Percentiles rank a stretch among this genome's conserved stretches.
phyloP scores from a whole-genome alignment of 2,888 invertebrate species.

The Cosmopolites sordidus region DNA sequence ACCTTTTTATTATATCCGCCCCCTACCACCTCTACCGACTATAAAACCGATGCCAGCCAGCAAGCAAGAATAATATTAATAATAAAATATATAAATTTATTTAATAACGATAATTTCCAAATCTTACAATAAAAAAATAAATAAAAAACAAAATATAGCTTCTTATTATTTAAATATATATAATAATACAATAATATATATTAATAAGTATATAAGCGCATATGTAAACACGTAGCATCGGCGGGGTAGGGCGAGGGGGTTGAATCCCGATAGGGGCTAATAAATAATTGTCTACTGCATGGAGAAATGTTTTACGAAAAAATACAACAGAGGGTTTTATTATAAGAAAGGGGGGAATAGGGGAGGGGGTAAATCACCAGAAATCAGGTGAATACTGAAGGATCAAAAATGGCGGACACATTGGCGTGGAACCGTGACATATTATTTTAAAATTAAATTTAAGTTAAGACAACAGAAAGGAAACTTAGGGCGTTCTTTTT shows the following conservation, averaged over 20 bases:
- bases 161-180: constrained; percentile 40
- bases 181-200: constrained; percentile 39
- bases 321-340: too few species aligned
- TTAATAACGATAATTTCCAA: constrained; percentile 48
- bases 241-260: constrained; percentile 28
- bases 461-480: too few species aligned
- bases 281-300: constrained; percentile 35
- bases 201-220: constrained; percentile 42
- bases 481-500: too few species aligned
- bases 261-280: too few species aligned
- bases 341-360: constrained; percentile 3
- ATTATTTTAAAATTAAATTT: too few species aligned
- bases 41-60: constrained; percentile 12
- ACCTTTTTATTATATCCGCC: constrained; percentile 4
- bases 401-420: constrained; percentile 37
- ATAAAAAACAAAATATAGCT: constrained; percentile 48
- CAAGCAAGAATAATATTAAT: constrained; percentile 39
- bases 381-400: constrained; percentile 42
- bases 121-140: constrained; percentile 49
- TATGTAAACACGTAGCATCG: constrained; percentile 34
- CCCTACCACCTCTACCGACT: background rate
- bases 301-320: constrained; percentile 29
- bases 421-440: constrained; percentile 41
- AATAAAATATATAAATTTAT: constrained; percentile 46
- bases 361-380: too few species aligned